Conservation (phyloP, 2,113 vertebrate species). For the Melospiza georgiana region DNA sequence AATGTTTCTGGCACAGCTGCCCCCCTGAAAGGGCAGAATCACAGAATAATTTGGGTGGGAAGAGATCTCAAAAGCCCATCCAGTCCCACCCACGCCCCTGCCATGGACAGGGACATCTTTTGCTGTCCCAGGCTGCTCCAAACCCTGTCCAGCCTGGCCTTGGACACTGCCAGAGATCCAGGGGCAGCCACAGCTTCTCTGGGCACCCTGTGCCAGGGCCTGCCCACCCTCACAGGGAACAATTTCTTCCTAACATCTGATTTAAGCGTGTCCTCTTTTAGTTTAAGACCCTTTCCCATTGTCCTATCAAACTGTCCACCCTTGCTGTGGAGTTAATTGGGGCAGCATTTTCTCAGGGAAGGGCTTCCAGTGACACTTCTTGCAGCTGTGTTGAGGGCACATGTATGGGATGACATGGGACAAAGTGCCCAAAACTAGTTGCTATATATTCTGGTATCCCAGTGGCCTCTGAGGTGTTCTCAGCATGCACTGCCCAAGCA, state of each 20-base stretch:
- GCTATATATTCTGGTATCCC: background rate
- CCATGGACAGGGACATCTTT: background rate
- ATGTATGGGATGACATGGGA: background rate
- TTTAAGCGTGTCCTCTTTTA: background rate
- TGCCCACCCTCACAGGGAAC: fast-evolving
- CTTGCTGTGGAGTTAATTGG: background rate
- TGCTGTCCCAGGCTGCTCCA: fast-evolving
- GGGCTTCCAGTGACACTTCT: background rate
- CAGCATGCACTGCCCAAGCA: background rate
- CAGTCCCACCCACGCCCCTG: background rate
- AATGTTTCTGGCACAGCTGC: background rate
- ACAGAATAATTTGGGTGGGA: background rate
- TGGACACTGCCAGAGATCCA: background rate
- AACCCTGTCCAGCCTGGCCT: fast-evolving
- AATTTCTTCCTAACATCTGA: background rate
- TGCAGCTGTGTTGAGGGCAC: background rate
- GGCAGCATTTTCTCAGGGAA: background rate
- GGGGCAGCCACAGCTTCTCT: background rate
- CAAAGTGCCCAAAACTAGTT: background rate
- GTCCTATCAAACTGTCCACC: background rate
- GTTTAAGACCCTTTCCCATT: background rate
- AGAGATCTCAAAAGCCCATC: background rate
- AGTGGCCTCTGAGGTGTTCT: background rate
- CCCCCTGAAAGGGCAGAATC: background rate
- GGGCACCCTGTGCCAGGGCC: background rate